Evolutionary conservation across 2,797 vertebrate genomes (phyloP), one percentile per base, ranked within the genome.

Genomic region (Menidia menidia): DNA sequence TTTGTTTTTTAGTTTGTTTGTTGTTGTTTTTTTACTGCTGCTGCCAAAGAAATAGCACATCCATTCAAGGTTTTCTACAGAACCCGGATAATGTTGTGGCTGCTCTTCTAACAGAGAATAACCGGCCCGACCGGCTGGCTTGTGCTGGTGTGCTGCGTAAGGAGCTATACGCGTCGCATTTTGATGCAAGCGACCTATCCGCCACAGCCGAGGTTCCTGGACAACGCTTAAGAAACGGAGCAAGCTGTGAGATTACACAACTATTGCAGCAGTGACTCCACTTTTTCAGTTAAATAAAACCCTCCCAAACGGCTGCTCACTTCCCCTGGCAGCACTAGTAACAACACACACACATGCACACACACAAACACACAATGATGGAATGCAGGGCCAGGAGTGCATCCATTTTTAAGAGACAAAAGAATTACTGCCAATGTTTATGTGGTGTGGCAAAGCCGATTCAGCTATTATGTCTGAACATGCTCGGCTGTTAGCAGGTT

Each of bases 251-350:
- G 67, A 89, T 91, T 89, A 83, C 84, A 88, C 86, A 92, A 91
- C 83, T 83, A 69, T 65, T 75, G 83, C 52, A 85, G 74, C 71
- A 81, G 73, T 35, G 80, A 87, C 88, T 92, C 87, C 88, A 91
- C 88, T 88, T 86, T 81, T 76, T 86, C 83, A 83, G 89, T 77
- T 69, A 68, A 91, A 84, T 64, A 80, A 83, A 87, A 70, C 65
- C 75, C 71, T 85, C 80, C 87, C 85, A 64, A 83, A 87, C 51
- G 81, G 77, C 75, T 81, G 73, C 77, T 87, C 87, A 81, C 87
- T 85, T 89, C 83, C 86, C 81, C 83, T 83, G 75, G 84, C 78
- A 88, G 80, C 83, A 87, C 83, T 68, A 81, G 84, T 73, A 84
- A 84, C 74, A 89, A 86, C 64, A 57, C 71, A 48, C 67, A 50